Base-by-base conservation (phyloP, 1,140 invertebrate species). In the Drosophila lacertosa region DNA sequence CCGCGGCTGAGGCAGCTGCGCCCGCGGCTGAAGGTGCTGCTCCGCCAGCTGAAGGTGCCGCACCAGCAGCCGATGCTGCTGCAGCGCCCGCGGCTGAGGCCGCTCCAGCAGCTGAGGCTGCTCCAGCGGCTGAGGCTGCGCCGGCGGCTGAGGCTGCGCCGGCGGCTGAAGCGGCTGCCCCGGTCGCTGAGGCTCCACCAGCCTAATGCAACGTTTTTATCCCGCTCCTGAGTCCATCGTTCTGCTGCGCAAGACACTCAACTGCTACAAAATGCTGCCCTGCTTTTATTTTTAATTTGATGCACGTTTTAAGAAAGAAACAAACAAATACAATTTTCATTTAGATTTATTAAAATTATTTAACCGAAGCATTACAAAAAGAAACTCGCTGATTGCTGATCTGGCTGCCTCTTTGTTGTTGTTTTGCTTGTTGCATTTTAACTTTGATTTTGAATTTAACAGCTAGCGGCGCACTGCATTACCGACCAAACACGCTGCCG, bases 101-200 rank as follows among this genome's bases (percentile, higher is more conserved):
- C 0, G 77, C 91, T 33, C 79, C 90, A n/a, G 65, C 84, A 4
- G 78, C 84, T 6, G 74, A 90, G 4, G 77, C 80, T 9, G 72
- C 89, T 7, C 74, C 68, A 1, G 24, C 74, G 7, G 64, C 65
- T 4, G 68, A 76, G 5, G 74, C 72, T n/a, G 74, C 64, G 0
- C 47, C 74, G 0, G 22, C 54, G 0, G 59, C 55, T 2, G 76
- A 67, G 9, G 78, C 77, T 10, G 62, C 55, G 10, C 33, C 57
- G n/a, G 33, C 74, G 3, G 53, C 83, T 26, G 74, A 62, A 5
- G 81, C 57, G 11, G 70, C 32, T 0, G 40, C 69, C 0, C 53
- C 74, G 2, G 40, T 54, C 0, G 59, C 55, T 2, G 77, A 92
- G 22, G 91, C 90, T 3, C 92, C 92, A 59, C 92, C 89, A 40